Evolutionary conservation across 2,113 vertebrate species (phyloP).

Genomic region (Oncorhynchus masou): DNA sequence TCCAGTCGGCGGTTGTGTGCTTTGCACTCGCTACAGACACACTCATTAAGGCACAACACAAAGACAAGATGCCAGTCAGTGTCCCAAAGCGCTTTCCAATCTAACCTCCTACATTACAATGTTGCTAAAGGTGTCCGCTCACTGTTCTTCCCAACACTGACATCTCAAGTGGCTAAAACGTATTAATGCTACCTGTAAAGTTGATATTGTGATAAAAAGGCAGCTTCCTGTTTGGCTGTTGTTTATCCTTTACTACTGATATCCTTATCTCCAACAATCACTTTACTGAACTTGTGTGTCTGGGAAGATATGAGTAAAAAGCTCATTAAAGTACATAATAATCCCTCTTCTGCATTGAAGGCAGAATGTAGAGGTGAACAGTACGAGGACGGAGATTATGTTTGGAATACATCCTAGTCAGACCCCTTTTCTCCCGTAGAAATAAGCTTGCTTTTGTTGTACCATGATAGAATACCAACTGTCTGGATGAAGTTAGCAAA

Average conservation of each 20-base stretch:
- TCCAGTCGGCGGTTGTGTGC: not conserved
- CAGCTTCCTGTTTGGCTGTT: conserved; percentile 59
- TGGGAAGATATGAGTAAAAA: not conserved
- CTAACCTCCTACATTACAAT: conserved; percentile 75
- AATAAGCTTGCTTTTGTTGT: too few species aligned
- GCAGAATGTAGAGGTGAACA: too few species aligned
- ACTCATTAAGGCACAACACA: conserved; percentile 4
- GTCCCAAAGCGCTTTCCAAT: conserved; percentile 58
- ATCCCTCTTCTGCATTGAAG: too few species aligned
- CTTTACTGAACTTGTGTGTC: not conserved
- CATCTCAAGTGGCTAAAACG: conserved; percentile 85
- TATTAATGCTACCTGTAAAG: conserved; percentile 74
- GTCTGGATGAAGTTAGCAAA: too few species aligned
- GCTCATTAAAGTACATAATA: too few species aligned
- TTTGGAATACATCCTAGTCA: too few species aligned
- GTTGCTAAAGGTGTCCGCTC: conserved; percentile 76
- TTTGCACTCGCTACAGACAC: not conserved
- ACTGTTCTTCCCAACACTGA: conserved; percentile 79
- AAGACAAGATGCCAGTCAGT: not conserved
- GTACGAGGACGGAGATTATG: too few species aligned
- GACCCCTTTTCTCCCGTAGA: too few species aligned
- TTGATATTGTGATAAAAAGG: conserved; percentile 76
- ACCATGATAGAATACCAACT: too few species aligned
- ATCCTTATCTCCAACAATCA: conserved; percentile 75
- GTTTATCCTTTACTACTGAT: conserved; percentile 57